Percentiles rank a stretch among this genome's conserved stretches.
Evolutionary conservation across 2,113 vertebrate species (phyloP).

Genomic region (Thermophis baileyi): DNA sequence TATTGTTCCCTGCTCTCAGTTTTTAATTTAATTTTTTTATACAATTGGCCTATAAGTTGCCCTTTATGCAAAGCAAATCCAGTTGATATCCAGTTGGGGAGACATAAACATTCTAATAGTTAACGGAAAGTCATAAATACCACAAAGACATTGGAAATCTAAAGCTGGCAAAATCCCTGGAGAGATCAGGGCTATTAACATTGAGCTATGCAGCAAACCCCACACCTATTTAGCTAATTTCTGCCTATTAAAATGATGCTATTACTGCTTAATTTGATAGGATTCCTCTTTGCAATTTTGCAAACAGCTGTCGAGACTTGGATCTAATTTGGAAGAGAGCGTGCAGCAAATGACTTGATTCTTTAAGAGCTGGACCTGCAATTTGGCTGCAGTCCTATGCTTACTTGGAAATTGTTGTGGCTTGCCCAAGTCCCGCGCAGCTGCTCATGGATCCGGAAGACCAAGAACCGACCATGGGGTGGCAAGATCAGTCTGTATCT

Average conservation of each 20-base stretch:
- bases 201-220: background rate
- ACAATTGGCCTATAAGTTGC: background rate
- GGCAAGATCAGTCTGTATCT: too few relatives aligned
- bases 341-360: background rate
- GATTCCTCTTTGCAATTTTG: background rate
- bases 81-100: background rate
- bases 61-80: background rate
- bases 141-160: background rate
- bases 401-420: too few relatives aligned
- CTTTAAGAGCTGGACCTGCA: background rate
- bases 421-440: too few relatives aligned
- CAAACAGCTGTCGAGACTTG: background rate
- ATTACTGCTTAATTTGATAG: background rate
- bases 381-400: background rate
- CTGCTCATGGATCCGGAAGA: too few relatives aligned
- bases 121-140: constrained; percentile 22
- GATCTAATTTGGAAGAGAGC: background rate
- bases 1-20: background rate
- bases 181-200: background rate
- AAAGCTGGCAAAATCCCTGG: background rate
- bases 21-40: constrained; percentile 20
- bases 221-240: background rate
- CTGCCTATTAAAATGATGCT: background rate
- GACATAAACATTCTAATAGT: background rate
- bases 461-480: too few relatives aligned